phyloP scores from a whole-genome alignment of 1,140 invertebrate genomes.

The Aphelenchoides avenae region DNA sequence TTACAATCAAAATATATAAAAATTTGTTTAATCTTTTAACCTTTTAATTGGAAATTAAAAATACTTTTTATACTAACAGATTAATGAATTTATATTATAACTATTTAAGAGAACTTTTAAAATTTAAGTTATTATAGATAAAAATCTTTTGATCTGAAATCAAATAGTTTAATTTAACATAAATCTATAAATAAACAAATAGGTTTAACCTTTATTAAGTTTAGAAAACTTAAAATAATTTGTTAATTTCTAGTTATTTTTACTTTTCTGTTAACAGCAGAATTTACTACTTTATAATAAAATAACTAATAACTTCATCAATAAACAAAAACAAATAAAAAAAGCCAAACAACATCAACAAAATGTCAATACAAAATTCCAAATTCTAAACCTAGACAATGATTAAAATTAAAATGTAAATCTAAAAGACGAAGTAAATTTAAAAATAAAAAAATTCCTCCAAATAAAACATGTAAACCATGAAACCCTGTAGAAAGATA shows the following conservation, averaged over 20 bases:
- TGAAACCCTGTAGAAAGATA: slow-evolving; percentile 72
- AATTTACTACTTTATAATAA: too few species aligned
- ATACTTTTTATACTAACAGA: too few species aligned
- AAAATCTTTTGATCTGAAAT: too few species aligned
- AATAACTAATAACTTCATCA: slow-evolving; percentile 4
- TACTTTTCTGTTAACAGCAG: too few species aligned
- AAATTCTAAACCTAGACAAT: slow-evolving; percentile 29
- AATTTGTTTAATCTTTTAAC: too few species aligned
- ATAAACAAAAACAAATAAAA: slow-evolving; percentile 69
- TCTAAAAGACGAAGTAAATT: slow-evolving; percentile 64
- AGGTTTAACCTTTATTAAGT: slow-evolving; percentile 70
- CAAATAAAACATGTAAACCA: slow-evolving; percentile 71
- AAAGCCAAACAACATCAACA: slow-evolving; percentile 66
- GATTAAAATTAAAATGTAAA: slow-evolving; percentile 64
- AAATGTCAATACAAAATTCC: slow-evolving; percentile 20
- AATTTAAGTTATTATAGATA: too few species aligned
- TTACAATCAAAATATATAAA: slow-evolving; percentile 70
- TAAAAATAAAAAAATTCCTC: slow-evolving; percentile 66
- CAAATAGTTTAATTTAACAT: slow-evolving; percentile 63
- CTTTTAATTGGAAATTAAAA: slow-evolving; percentile 19
- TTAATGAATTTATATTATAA: too few species aligned
- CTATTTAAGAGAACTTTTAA: too few species aligned
- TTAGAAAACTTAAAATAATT: too few species aligned
- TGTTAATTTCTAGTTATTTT: too few species aligned
- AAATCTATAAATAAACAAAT: slow-evolving; percentile 70